Percentiles rank a stretch among this genome's conserved stretches.
phyloP scores from a whole-genome alignment of 1,140 invertebrate genomes.

The Cherax quadricarinatus region DNA sequence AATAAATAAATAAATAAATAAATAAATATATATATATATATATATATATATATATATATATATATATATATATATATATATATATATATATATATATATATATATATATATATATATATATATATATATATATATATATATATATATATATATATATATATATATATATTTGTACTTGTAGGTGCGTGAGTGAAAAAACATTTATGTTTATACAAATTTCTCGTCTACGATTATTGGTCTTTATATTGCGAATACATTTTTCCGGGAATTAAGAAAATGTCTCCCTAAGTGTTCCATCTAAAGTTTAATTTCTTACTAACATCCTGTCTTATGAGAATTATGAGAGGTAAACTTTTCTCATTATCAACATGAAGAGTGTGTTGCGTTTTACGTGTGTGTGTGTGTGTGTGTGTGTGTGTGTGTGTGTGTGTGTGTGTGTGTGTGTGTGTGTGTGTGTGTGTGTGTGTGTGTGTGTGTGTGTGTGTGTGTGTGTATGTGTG shows the following conservation, averaged over 20 bases:
- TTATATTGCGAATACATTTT: not conserved
- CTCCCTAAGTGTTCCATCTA: conserved; percentile 32
- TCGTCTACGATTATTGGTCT: not conserved
- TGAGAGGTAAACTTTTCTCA: conserved; percentile 41
- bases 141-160: not conserved
- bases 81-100: conserved; percentile 31
- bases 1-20: conserved; percentile 27
- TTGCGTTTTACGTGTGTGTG: conserved; percentile 4
- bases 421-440: conserved; percentile 8
- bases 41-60: conserved; percentile 33
- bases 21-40: conserved; percentile 21
- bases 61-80: conserved; percentile 30
- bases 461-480: too few relatives aligned
- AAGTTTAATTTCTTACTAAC: conserved; percentile 50
- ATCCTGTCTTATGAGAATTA: conserved; percentile 26
- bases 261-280: conserved; percentile 1
- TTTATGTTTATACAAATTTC: too few relatives aligned
- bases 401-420: conserved; percentile 24
- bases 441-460: too few relatives aligned
- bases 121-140: not conserved
- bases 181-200: too few relatives aligned
- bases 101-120: not conserved
- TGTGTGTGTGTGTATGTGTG: conserved; percentile 30
- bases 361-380: not conserved
- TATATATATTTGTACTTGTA: not conserved